These are phyloP conservation scores for Xenopus borealis DNA, from an alignment of 2,113 vertebrate species.

Conservation along the genomic window DNA sequence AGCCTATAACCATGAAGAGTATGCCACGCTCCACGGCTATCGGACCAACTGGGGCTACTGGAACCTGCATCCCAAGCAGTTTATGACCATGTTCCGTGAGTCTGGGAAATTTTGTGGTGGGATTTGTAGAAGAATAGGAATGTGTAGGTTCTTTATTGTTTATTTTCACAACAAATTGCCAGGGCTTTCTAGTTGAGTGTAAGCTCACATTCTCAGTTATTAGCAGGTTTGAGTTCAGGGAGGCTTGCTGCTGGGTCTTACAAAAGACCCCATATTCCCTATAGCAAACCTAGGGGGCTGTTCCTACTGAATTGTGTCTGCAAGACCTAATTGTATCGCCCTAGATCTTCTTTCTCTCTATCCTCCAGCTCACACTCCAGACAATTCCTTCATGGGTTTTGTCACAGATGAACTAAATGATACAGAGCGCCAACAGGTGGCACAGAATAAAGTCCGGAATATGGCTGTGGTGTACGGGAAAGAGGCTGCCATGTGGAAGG, in stretches of 20 bases:
- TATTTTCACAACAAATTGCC: no score
- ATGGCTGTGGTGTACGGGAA: conserved; percentile 96
- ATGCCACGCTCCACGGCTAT: conserved; percentile 87
- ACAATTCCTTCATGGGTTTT: conserved; percentile 99
- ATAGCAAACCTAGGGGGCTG: no score
- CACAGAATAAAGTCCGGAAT: conserved; percentile 81
- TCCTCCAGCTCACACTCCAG: conserved; percentile 90
- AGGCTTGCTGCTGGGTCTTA: no score
- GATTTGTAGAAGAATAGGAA: neutral
- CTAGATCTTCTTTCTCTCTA: neutral
- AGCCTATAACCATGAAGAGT: conserved; percentile 93
- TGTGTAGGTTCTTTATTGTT: neutral
- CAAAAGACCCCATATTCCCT: no score
- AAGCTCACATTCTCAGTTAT: no score
- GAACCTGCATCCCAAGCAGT: conserved; percentile 91
- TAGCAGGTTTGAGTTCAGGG: no score
- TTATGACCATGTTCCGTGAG: conserved; percentile 99
- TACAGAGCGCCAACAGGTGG: conserved; percentile 78
- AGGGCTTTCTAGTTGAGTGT: no score
- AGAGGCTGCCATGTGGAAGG: conserved; percentile 97
- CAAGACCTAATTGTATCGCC: no score
- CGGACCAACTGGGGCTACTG: conserved; percentile 98
- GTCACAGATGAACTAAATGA: conserved; percentile 90
- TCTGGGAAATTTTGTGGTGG: conserved; percentile 30
- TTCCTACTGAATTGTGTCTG: no score